Percentiles rank a stretch among this genome's conserved stretches.
These are phyloP conservation scores for Mylabris sibirica DNA, from an alignment of 2,888 invertebrate species.

Conservation along the genomic window DNA sequence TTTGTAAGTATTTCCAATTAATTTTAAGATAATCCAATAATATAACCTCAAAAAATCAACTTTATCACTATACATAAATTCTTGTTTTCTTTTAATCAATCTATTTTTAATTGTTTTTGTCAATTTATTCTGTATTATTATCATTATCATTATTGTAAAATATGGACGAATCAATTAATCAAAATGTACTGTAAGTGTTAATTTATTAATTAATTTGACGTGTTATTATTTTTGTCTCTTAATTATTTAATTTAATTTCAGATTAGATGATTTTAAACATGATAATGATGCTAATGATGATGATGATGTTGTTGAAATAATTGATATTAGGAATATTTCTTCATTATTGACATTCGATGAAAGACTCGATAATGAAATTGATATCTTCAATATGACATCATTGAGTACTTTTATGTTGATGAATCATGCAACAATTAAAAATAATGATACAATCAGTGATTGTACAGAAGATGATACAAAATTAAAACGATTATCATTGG, in stretches of 20 bases:
- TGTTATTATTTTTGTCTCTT: background rate
- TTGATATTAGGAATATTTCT: slow-evolving; percentile 49
- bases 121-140: too few species aligned
- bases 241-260: background rate
- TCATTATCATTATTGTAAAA: background rate
- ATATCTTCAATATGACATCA: slow-evolving; percentile 52
- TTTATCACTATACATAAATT: background rate
- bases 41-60: background rate
- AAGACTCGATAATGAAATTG: slow-evolving; percentile 45
- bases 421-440: slow-evolving; percentile 17
- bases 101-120: background rate
- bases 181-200: background rate
- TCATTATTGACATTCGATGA: slow-evolving; percentile 47
- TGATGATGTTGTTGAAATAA: slow-evolving; percentile 43
- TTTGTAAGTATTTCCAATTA: background rate
- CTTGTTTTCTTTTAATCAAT: background rate
- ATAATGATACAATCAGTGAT: background rate
- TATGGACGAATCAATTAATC: slow-evolving; percentile 10
- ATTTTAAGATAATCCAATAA: background rate
- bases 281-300: too few species aligned
- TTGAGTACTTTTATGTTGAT: slow-evolving; percentile 49
- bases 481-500: slow-evolving; percentile 69
- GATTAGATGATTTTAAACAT: background rate
- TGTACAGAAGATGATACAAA: slow-evolving; percentile 61
- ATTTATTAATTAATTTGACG: background rate